These are phyloP conservation scores for Echinarachnius parma DNA, from an alignment of 53 echinoderm and acorn worm species.

Conservation along the genomic window DNA sequence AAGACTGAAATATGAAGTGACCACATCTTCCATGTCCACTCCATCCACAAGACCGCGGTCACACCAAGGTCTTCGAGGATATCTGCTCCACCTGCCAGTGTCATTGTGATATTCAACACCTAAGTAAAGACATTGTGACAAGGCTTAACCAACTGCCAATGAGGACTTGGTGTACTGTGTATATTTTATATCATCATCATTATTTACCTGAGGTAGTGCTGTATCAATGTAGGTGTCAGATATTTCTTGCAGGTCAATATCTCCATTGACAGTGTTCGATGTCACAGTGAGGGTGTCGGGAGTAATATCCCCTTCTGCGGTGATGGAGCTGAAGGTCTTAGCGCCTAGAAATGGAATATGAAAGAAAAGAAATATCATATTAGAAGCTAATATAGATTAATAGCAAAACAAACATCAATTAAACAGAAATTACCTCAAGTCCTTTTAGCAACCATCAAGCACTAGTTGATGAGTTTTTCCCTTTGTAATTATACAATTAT, in stretches of 20 bases:
- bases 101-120: constrained; percentile 40
- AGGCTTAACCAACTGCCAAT: too few species aligned
- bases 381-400: too few species aligned
- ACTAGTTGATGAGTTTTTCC: too few species aligned
- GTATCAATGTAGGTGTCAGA: constrained; percentile 5
- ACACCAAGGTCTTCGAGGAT: constrained; percentile 47
- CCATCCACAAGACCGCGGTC: constrained; percentile 56
- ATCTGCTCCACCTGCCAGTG: constrained; percentile 22
- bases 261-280: constrained; percentile 58
- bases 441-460: too few species aligned
- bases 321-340: constrained; percentile 59
- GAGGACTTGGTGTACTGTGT: too few species aligned
- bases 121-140: constrained; percentile 7
- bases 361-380: too few species aligned
- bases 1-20: too few species aligned
- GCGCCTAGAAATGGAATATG: constrained; percentile 55
- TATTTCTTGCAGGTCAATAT: constrained; percentile 47
- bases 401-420: too few species aligned
- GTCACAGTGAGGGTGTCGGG: constrained; percentile 48
- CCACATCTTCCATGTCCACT: constrained; percentile 42
- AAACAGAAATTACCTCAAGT: too few species aligned
- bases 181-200: too few species aligned
- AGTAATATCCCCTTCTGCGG: constrained; percentile 12
- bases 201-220: too few species aligned
- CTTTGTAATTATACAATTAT: too few species aligned